A percentile compares a stretch with the other conserved stretches of the same genome.
Conservation (phyloP, 2,113 vertebrate species). For the Anser brachyrhynchus region DNA sequence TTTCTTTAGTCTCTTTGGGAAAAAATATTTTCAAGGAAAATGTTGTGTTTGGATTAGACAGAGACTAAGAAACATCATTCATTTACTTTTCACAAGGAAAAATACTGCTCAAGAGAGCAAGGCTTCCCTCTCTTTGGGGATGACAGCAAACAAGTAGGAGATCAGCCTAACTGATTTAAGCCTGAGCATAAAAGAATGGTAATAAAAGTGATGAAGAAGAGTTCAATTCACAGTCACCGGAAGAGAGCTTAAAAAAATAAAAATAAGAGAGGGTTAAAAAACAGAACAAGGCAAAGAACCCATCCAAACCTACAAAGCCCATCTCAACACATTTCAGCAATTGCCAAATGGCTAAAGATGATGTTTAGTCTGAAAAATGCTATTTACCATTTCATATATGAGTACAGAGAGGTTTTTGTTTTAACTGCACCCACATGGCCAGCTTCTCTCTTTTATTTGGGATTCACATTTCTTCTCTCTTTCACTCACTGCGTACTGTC, state of each 20-base stretch:
- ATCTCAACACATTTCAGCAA: neutral
- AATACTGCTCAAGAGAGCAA: neutral
- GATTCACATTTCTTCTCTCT: neutral
- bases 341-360: neutral
- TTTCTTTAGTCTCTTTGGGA: neutral
- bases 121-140: neutral
- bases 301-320: neutral
- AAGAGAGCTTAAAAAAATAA: neutral
- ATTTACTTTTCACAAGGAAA: neutral
- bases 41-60: neutral
- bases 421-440: neutral
- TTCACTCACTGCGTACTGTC: neutral
- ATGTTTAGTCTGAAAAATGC: neutral
- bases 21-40: slow-evolving; percentile 19
- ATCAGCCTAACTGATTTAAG: slow-evolving; percentile 7
- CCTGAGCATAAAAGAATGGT: neutral
- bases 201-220: slow-evolving; percentile 17
- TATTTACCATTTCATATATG: neutral
- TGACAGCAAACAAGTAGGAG: neutral
- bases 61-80: neutral
- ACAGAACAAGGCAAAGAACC: neutral
- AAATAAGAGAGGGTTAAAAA: neutral
- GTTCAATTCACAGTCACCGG: neutral
- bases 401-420: neutral
- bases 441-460: fast-evolving